phyloP scores from a whole-genome alignment of 1,140 invertebrate species.

The Drosophila carrolli region DNA sequence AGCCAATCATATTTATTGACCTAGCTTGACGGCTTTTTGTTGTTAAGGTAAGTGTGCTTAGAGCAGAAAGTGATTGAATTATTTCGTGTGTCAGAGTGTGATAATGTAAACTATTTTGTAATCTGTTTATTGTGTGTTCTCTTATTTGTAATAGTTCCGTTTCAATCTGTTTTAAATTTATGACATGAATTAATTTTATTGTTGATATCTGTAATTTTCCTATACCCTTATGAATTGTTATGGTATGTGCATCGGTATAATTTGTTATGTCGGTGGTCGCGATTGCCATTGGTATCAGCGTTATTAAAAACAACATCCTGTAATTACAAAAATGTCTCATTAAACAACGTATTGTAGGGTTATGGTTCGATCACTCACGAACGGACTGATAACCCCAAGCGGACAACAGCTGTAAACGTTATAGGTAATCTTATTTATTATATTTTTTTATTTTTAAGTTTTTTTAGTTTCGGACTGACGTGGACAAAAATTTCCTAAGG shows the following conservation, averaged over 20 bases:
- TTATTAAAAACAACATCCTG: background rate
- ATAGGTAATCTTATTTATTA: slow-evolving; percentile 8
- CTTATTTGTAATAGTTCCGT: background rate
- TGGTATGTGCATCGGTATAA: background rate
- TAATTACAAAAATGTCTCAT: no score
- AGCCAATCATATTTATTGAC: background rate
- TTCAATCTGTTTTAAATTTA: background rate
- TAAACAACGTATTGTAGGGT: background rate
- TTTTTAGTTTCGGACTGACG: no score
- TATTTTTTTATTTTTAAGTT: background rate
- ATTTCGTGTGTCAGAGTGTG: slow-evolving; percentile 3
- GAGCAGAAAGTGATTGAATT: slow-evolving; percentile 4
- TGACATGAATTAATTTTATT: slow-evolving; percentile 4
- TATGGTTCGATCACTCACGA: background rate
- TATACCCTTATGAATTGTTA: slow-evolving; percentile 2
- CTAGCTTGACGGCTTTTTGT: slow-evolving; percentile 1
- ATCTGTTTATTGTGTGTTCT: background rate
- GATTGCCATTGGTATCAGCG: no score
- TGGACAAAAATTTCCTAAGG: no score
- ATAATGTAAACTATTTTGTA: background rate
- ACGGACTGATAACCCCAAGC: no score
- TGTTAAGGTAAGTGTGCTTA: slow-evolving; percentile 1
- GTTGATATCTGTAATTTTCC: slow-evolving; percentile 2
- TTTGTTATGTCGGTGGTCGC: no score
- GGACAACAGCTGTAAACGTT: no score